phyloP scores from a whole-genome alignment of 2,113 vertebrate genomes.

The Nipponia nippon region DNA sequence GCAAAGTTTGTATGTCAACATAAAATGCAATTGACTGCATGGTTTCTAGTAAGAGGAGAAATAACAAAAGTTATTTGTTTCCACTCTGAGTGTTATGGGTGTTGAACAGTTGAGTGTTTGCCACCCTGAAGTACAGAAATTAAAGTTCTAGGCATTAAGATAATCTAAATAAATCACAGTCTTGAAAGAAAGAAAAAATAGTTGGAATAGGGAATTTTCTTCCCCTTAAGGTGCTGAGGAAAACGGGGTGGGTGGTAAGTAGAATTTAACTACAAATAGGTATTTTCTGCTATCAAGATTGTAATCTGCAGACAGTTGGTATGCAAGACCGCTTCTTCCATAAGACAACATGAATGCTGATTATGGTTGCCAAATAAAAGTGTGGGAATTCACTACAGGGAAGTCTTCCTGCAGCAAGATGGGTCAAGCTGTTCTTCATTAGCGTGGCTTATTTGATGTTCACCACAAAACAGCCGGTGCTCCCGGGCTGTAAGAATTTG shows the following conservation, averaged over 20 bases:
- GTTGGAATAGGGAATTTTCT: background rate
- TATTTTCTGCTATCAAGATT: background rate
- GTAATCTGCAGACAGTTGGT: background rate
- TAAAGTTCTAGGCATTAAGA: background rate
- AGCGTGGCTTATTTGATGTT: rapidly evolving
- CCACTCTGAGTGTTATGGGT: background rate
- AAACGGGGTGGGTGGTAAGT: constrained; percentile 12
- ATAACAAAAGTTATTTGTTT: background rate
- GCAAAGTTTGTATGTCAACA: background rate
- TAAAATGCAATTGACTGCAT: background rate
- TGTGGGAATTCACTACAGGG: background rate
- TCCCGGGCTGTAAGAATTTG: background rate
- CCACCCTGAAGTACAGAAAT: background rate
- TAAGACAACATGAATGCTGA: background rate
- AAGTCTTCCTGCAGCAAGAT: background rate
- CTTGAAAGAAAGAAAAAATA: background rate
- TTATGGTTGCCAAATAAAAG: background rate
- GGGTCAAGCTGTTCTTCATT: background rate
- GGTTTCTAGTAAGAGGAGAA: background rate
- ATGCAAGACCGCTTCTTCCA: background rate
- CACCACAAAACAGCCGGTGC: rapidly evolving
- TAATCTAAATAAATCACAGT: background rate
- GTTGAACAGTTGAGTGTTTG: background rate
- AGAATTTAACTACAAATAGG: background rate
- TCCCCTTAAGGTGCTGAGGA: background rate